Conservation (phyloP, 2,797 vertebrate genomes). For the Orientallactaga sibirica region DNA sequence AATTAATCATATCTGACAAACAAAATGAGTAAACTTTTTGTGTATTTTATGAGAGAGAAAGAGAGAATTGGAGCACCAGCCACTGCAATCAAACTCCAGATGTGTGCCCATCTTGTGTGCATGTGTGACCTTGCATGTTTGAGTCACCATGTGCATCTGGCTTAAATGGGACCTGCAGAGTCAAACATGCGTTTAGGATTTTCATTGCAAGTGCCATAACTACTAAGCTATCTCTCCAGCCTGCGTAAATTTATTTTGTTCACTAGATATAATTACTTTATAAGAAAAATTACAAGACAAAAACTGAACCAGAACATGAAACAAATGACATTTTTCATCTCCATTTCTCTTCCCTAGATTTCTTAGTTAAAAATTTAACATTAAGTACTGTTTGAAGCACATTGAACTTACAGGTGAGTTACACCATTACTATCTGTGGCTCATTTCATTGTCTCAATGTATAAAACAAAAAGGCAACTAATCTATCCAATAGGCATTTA, state of each 20-base stretch:
- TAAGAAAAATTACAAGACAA: constrained; percentile 13
- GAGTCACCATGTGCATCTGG: no score
- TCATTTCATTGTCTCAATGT: not conserved
- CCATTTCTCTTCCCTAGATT: no score
- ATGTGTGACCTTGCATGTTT: no score
- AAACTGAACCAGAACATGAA: not conserved
- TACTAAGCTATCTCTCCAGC: no score
- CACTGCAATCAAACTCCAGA: no score
- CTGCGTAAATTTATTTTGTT: constrained; percentile 29
- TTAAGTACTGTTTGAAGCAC: constrained; percentile 11
- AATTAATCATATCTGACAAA: not conserved
- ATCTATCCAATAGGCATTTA: constrained; percentile 36
- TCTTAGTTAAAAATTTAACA: not conserved
- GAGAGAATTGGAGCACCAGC: no score
- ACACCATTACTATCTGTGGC: not conserved
- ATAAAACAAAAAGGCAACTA: constrained; percentile 38
- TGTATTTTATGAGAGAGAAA: no score
- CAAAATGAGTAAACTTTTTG: not conserved
- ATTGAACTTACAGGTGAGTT: constrained; percentile 9
- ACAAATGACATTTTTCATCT: not conserved
- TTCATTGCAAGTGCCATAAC: not conserved
- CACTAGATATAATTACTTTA: constrained; percentile 16
- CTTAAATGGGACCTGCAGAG: no score
- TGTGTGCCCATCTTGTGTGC: no score
- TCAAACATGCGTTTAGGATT: no score